phyloP scores from a whole-genome alignment of 2,888 invertebrate genomes.

The Carterocephalus palaemon region DNA sequence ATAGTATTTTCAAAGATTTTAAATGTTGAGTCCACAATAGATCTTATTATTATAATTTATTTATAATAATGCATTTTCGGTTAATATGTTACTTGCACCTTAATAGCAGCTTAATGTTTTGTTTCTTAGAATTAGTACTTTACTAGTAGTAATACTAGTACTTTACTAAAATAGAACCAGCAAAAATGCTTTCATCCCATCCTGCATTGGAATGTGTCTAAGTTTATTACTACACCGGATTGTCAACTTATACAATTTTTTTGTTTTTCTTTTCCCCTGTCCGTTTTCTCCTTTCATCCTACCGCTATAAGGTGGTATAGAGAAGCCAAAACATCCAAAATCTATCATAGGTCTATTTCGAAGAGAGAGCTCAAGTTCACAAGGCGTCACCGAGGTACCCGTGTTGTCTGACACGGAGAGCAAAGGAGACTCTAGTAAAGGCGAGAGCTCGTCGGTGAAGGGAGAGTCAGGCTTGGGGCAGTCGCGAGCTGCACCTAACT shows the following conservation, averaged over 20 bases:
- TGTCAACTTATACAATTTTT: conserved; percentile 37
- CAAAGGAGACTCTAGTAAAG: conserved; percentile 65
- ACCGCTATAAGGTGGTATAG: conserved; percentile 84
- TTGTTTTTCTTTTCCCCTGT: conserved; percentile 49
- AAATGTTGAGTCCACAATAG: no score
- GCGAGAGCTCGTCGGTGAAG: conserved; percentile 41
- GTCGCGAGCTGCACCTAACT: conserved; percentile 59
- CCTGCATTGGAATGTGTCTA: conserved; percentile 10
- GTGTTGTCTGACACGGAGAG: conserved; percentile 80
- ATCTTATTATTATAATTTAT: no score
- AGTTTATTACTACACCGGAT: conserved; percentile 13
- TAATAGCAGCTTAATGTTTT: no score
- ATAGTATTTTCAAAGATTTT: no score
- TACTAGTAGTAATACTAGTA: no score
- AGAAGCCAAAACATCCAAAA: conserved; percentile 90
- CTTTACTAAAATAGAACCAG: neutral
- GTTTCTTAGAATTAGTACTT: no score
- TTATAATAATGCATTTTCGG: no score
- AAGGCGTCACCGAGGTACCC: conserved; percentile 73
- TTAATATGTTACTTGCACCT: no score
- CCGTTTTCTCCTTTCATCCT: conserved; percentile 42
- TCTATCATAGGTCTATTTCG: conserved; percentile 94
- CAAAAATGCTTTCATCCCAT: conserved; percentile 4
- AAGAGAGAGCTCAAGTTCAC: conserved; percentile 88
- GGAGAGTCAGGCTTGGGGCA: conserved; percentile 35